Evolutionary conservation across 2,113 vertebrate genomes (phyloP).

Genomic region (Urocolius indicus): DNA sequence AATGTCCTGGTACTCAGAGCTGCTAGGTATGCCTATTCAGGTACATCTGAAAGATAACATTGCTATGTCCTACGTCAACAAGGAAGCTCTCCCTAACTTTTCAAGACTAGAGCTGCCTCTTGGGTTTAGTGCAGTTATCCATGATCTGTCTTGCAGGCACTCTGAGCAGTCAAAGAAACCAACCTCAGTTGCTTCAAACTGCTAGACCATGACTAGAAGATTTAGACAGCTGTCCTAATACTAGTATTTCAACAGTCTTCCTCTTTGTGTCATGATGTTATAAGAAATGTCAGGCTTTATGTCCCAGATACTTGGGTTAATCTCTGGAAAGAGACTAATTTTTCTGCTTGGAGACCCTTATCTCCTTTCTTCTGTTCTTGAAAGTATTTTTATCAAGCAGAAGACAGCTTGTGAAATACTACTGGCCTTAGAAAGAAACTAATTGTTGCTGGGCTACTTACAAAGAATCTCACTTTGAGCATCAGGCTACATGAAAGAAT

Average conservation of each 20-base stretch:
- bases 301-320: neutral
- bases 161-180: neutral
- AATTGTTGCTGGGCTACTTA: neutral
- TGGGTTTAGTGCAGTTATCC: neutral
- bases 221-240: constrained; percentile 43
- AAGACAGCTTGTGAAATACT: neutral
- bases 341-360: neutral
- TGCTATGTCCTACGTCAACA: neutral
- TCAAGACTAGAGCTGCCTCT: neutral
- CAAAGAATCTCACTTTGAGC: neutral
- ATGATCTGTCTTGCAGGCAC: neutral
- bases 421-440: neutral
- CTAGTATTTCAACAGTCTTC: neutral
- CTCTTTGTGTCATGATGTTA: neutral
- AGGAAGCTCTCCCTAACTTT: neutral
- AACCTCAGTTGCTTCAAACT: neutral
- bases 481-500: neutral
- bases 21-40: neutral
- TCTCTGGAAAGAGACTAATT: neutral
- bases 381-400: neutral
- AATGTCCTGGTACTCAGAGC: neutral
- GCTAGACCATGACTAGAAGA: constrained; percentile 17
- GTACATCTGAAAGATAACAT: neutral
- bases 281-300: neutral
- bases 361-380: neutral